Conservation (phyloP, 2,113 vertebrate genomes). For the Dunckerocampus dactyliophorus region DNA sequence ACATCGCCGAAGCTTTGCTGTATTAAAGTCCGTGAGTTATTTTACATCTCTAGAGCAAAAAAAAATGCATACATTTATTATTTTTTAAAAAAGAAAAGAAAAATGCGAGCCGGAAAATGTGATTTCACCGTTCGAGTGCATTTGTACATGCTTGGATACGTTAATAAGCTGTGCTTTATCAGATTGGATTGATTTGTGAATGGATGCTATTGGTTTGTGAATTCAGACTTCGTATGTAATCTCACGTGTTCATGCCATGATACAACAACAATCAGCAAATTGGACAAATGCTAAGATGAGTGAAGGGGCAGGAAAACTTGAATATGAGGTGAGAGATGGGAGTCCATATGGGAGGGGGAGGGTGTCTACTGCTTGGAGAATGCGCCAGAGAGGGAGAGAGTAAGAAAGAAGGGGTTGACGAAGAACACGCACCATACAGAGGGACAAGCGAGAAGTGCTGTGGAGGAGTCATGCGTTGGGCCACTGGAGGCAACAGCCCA, state of each 20-base stretch:
- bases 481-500: slow-evolving; percentile 37
- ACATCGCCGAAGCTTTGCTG: no score
- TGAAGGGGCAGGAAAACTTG: slow-evolving; percentile 27
- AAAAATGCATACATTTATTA: no score
- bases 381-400: slow-evolving; percentile 18
- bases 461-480: slow-evolving; percentile 58
- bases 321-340: slow-evolving; percentile 42
- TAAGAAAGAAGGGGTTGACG: slow-evolving; percentile 21
- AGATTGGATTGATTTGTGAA: no score
- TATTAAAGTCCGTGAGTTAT: no score
- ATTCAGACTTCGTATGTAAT: background rate
- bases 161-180: no score
- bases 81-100: no score
- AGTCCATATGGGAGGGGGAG: slow-evolving; percentile 39
- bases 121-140: no score
- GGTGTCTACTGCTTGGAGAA: background rate
- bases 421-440: slow-evolving; percentile 35
- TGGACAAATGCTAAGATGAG: background rate
- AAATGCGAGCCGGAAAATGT: no score
- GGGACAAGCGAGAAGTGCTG: slow-evolving; percentile 38
- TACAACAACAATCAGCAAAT: background rate
- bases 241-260: background rate
- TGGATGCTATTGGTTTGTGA: no score
- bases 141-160: no score
- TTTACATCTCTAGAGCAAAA: no score